phyloP scores from a whole-genome alignment of 2,888 invertebrate genomes.

The Hipparchia sbordonii region DNA sequence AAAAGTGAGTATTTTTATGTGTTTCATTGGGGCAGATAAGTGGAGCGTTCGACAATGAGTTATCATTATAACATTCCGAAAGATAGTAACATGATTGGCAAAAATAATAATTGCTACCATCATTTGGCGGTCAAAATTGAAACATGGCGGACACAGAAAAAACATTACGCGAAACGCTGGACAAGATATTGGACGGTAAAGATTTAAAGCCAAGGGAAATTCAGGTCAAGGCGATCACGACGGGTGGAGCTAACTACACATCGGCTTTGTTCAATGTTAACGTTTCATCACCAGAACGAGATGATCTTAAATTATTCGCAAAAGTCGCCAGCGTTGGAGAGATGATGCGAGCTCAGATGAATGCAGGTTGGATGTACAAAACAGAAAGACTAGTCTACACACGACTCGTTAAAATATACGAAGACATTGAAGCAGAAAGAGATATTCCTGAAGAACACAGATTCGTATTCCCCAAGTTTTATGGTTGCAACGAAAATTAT shows the following conservation, averaged over 20 bases:
- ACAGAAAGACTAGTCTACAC: conserved; percentile 57
- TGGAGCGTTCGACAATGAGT: background rate
- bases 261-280: conserved; percentile 51
- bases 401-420: conserved; percentile 49
- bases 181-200: conserved; percentile 48
- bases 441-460: conserved; percentile 48
- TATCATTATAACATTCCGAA: background rate
- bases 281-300: conserved; percentile 44
- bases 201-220: conserved; percentile 46
- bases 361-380: conserved; percentile 47
- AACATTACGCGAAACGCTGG: conserved; percentile 44
- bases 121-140: conserved; percentile 30
- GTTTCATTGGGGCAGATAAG: background rate
- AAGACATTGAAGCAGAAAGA: conserved; percentile 50
- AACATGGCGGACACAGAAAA: conserved; percentile 51
- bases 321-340: conserved; percentile 54
- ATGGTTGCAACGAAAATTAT: conserved; percentile 47
- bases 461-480: conserved; percentile 53
- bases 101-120: background rate
- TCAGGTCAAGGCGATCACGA: conserved; percentile 47
- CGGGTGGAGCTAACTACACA: conserved; percentile 57
- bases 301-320: conserved; percentile 45
- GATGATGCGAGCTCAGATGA: conserved; percentile 46
- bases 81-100: conserved; percentile 17
- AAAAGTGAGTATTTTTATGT: too few relatives aligned